phyloP scores from a whole-genome alignment of 2,113 vertebrate species.

The Boleophthalmus pectinirostris region DNA sequence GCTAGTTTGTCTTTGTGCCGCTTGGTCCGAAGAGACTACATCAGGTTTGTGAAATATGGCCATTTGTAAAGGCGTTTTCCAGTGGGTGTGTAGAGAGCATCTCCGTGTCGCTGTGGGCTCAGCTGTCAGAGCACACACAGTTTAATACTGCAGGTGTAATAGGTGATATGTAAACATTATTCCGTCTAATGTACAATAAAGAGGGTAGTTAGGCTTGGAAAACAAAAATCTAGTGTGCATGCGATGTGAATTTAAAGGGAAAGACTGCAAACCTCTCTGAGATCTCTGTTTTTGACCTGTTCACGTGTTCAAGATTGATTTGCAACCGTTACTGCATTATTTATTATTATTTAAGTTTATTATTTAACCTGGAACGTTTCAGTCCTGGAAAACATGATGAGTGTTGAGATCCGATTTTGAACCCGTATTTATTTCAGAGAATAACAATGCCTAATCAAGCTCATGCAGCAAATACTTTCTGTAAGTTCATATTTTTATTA shows the following conservation, averaged over 20 bases:
- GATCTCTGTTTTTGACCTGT: not conserved
- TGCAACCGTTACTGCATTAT: not conserved
- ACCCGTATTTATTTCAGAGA: too few species aligned
- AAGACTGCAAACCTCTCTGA: not conserved
- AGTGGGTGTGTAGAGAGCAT: constrained; percentile 33
- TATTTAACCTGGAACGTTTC: not conserved
- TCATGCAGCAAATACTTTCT: too few species aligned
- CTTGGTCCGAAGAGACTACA: not conserved
- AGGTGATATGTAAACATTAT: constrained; percentile 5
- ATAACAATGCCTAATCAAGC: not conserved
- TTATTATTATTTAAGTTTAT: not conserved
- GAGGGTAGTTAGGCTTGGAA: not conserved
- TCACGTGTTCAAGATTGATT: constrained; percentile 2
- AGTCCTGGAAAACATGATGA: not conserved
- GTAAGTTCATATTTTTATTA: too few species aligned
- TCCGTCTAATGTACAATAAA: not conserved
- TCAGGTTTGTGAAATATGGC: constrained; percentile 5
- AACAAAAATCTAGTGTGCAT: not conserved
- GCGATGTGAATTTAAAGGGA: not conserved
- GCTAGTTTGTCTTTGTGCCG: not conserved
- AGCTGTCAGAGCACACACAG: not conserved
- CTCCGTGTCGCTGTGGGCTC: constrained; percentile 16
- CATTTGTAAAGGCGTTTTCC: not conserved
- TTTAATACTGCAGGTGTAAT: not conserved
- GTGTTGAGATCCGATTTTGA: not conserved